Conservation (phyloP, 2,797 vertebrate species). For the Okamejei kenojei region DNA sequence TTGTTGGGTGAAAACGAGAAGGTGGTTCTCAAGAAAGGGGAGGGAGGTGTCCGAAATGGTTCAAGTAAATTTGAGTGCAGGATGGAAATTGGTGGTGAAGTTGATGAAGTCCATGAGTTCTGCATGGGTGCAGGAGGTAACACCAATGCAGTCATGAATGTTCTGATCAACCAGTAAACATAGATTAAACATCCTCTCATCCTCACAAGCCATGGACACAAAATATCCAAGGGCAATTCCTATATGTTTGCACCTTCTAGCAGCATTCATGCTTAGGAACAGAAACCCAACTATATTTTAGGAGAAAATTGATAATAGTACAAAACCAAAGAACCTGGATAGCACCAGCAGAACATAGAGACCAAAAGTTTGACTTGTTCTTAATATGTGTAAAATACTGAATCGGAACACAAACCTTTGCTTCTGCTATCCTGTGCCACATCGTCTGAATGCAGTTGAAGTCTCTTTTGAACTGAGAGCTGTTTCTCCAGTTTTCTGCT, state of each 20-base stretch:
- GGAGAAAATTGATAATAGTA: background rate
- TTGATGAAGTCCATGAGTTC: too few relatives aligned
- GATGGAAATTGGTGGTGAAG: too few relatives aligned
- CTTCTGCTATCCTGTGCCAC: background rate
- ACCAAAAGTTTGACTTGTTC: background rate
- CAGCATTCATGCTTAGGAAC: background rate
- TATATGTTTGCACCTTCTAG: background rate
- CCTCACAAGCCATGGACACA: background rate
- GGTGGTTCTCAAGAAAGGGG: too few relatives aligned
- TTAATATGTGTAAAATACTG: background rate
- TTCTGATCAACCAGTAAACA: background rate
- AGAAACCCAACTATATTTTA: background rate
- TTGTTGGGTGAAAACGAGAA: too few relatives aligned
- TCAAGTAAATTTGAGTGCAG: too few relatives aligned
- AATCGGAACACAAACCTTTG: conserved; percentile 13
- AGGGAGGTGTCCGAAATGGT: too few relatives aligned
- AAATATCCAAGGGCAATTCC: background rate
- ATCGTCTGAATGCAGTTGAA: background rate
- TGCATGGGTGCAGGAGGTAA: too few relatives aligned
- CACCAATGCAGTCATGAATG: too few relatives aligned
- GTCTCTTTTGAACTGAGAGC: conserved; percentile 28
- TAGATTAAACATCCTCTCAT: too few relatives aligned
- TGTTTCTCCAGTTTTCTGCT: conserved; percentile 13
- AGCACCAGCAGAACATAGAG: background rate
- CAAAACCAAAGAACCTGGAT: background rate